Percentiles rank a stretch among this genome's conserved stretches.
Conservation (phyloP, 2,888 invertebrate species). For the Thysanoteuthis rhombus region DNA sequence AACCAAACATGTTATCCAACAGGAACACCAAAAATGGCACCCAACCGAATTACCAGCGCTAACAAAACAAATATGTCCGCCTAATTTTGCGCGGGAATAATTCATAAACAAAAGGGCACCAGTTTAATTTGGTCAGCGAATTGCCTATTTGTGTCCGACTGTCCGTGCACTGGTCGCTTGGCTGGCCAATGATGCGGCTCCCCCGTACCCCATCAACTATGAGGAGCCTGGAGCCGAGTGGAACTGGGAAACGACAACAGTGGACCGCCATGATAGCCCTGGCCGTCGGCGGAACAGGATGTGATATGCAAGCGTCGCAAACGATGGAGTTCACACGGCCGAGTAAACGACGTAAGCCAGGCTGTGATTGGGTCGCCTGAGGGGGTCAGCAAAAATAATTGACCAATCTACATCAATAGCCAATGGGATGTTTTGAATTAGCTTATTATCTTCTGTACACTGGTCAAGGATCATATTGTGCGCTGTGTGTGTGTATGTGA, state of each 20-base stretch:
- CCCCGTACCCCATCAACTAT: neutral
- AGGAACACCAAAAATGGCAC: neutral
- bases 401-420: conserved; percentile 16
- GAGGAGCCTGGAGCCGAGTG: neutral
- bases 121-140: conserved; percentile 12
- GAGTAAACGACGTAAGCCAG: conserved; percentile 22
- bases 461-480: conserved; percentile 22
- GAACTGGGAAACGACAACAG: neutral
- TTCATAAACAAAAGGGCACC: neutral
- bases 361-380: conserved; percentile 16
- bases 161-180: neutral
- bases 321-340: conserved; percentile 21
- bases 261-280: neutral
- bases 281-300: neutral
- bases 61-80: conserved; percentile 12
- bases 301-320: neutral
- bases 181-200: neutral
- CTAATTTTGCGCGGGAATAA: neutral
- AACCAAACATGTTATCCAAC: neutral
- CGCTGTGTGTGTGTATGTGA: neutral
- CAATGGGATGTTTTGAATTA: conserved; percentile 25
- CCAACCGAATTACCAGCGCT: conserved; percentile 12
- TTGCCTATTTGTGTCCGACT: neutral
- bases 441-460: conserved; percentile 22
- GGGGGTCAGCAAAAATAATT: neutral